Percentiles rank a stretch among this genome's conserved stretches.
Conservation (phyloP, 1,140 invertebrate genomes). For the Drosophila pseudoananassae region DNA sequence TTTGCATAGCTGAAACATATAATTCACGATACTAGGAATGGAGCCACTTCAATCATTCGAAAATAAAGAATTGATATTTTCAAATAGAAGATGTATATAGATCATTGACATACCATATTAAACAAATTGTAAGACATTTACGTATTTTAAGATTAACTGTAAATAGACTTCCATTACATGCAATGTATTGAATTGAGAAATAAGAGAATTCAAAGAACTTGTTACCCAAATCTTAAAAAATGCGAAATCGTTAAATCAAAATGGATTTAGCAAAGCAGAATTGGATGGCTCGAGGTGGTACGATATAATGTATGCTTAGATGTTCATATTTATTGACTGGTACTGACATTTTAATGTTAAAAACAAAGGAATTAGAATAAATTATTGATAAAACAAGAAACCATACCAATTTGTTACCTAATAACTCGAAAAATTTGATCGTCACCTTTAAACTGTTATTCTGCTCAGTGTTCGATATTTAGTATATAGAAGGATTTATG, state of each 20-base stretch:
- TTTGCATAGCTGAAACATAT: slow-evolving; percentile 69
- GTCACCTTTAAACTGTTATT: slow-evolving; percentile 53
- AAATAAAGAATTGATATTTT: slow-evolving; percentile 46
- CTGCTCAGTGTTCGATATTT: slow-evolving; percentile 50
- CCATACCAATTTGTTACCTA: slow-evolving; percentile 46
- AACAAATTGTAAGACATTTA: slow-evolving; percentile 55
- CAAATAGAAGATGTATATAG: slow-evolving; percentile 68
- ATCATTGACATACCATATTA: slow-evolving; percentile 40
- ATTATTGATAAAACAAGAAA: slow-evolving; percentile 30
- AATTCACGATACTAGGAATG: slow-evolving; percentile 21
- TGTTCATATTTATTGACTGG: slow-evolving; percentile 53
- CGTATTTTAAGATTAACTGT: slow-evolving; percentile 60
- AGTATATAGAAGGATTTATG: slow-evolving; percentile 50
- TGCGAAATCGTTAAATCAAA: slow-evolving; percentile 11
- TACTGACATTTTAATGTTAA: slow-evolving; percentile 50
- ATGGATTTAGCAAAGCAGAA: slow-evolving; percentile 9
- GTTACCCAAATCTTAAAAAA: slow-evolving; percentile 39
- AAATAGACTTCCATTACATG: slow-evolving; percentile 67
- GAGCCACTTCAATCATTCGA: slow-evolving; percentile 54
- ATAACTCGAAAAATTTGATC: slow-evolving; percentile 46
- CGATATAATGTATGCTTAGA: slow-evolving; percentile 45
- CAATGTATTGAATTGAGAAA: slow-evolving; percentile 58
- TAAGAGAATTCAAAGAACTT: slow-evolving; percentile 43
- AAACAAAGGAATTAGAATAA: slow-evolving; percentile 46
- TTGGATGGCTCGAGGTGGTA: slow-evolving; percentile 26